Conservation (phyloP, 1,140 invertebrate genomes). For the Linepithema humile region DNA sequence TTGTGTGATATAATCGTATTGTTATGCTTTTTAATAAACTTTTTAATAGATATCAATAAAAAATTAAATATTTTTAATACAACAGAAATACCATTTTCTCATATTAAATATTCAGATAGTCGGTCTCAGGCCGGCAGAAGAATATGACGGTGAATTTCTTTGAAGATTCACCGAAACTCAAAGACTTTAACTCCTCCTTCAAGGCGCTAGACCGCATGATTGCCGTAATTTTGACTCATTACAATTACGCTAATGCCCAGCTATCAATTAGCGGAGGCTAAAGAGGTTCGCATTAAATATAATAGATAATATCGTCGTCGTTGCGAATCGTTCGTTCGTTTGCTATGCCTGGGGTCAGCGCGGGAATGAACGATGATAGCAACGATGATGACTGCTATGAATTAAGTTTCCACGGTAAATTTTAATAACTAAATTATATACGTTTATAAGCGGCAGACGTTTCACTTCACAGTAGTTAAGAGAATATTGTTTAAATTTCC, state of each 20-base stretch:
- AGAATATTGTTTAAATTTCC: constrained; percentile 7
- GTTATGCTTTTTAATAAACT: neutral
- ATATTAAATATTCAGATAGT: constrained; percentile 10
- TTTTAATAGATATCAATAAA: neutral
- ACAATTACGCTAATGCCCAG: constrained; percentile 83
- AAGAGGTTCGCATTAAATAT: constrained; percentile 80
- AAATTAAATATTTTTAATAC: neutral
- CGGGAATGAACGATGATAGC: constrained; percentile 57
- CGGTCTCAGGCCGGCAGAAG: neutral
- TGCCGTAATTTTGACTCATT: constrained; percentile 82
- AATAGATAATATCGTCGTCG: constrained; percentile 79
- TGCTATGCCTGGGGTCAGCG: constrained; percentile 46
- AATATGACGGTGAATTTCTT: constrained; percentile 62
- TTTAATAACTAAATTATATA: constrained; percentile 67
- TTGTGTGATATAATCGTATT: too few relatives aligned
- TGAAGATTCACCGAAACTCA: constrained; percentile 66
- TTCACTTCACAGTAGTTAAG: neutral
- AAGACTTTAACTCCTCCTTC: constrained; percentile 52
- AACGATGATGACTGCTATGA: constrained; percentile 64
- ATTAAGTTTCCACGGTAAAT: constrained; percentile 65
- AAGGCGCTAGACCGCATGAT: constrained; percentile 79
- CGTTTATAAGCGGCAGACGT: neutral
- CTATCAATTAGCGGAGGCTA: constrained; percentile 82
- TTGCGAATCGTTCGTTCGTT: constrained; percentile 71
- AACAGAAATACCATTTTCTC: constrained; percentile 6